A percentile compares a stretch with the other conserved stretches of the same genome.
Evolutionary conservation across 2,797 vertebrate species (phyloP).

Genomic region (Siniperca undulata): DNA sequence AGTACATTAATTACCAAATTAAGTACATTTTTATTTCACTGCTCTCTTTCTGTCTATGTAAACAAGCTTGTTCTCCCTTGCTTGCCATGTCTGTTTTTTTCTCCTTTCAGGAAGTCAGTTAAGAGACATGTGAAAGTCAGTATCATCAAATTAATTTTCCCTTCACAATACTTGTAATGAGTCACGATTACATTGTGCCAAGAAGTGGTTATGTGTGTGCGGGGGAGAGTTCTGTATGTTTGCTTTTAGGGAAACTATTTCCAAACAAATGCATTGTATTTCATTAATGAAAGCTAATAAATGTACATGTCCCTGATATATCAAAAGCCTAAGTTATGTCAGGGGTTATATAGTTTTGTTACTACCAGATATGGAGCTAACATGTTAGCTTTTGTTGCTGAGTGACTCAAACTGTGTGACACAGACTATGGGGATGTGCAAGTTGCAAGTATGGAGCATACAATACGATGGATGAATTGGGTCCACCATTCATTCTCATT

Average conservation of each 20-base stretch:
- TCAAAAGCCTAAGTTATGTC: not conserved
- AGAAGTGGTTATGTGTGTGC: no score
- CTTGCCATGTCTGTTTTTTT: not conserved
- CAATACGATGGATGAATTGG: slow-evolving; percentile 2
- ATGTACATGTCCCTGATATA: not conserved
- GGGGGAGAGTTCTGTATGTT: not conserved
- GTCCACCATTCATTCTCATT: slow-evolving; percentile 16
- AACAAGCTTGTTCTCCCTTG: not conserved
- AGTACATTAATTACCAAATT: no score
- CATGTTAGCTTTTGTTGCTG: not conserved
- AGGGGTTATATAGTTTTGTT: not conserved
- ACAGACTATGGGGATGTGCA: not conserved
- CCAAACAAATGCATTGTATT: not conserved
- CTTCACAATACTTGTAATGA: not conserved
- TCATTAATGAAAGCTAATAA: not conserved
- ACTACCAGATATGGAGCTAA: not conserved
- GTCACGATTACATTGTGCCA: not conserved
- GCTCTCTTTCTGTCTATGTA: not conserved
- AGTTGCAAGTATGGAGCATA: not conserved
- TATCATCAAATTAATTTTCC: not conserved
- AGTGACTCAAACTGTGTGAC: not conserved
- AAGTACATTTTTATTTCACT: not conserved
- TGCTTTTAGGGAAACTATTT: not conserved
- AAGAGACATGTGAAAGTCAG: not conserved
- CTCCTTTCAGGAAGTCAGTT: not conserved